Percentiles rank a stretch among this genome's conserved stretches.
Evolutionary conservation across 2,797 vertebrate genomes (phyloP).

Genomic region (Anguilla marmorata): DNA sequence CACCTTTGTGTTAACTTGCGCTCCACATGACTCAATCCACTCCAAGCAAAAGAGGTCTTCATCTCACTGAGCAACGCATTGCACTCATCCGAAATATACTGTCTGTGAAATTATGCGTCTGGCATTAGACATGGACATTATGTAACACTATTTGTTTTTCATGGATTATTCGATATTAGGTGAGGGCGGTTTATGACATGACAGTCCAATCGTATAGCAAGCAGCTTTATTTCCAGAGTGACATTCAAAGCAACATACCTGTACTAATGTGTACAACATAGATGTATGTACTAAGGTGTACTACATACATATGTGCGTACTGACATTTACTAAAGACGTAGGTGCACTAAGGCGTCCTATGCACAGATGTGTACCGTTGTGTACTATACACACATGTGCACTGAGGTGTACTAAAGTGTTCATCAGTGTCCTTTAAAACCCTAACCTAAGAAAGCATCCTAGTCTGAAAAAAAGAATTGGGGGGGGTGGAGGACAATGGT

Average conservation of each 20-base stretch:
- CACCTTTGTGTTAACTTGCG: not conserved
- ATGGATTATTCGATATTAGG: not conserved
- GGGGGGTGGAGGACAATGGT: too few species aligned
- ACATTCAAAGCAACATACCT: too few species aligned
- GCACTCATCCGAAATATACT: not conserved
- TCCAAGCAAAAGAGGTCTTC: not conserved
- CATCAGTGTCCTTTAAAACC: not conserved
- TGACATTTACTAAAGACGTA: too few species aligned
- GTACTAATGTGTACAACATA: too few species aligned
- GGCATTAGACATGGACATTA: not conserved
- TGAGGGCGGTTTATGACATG: not conserved
- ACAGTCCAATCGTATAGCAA: not conserved
- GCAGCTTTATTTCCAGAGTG: too few species aligned
- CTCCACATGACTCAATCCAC: not conserved
- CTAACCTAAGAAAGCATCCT: not conserved
- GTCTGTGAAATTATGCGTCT: not conserved
- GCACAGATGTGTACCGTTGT: not conserved
- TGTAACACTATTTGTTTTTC: not conserved
- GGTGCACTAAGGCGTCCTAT: too few species aligned
- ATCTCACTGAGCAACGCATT: not conserved
- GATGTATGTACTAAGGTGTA: too few species aligned
- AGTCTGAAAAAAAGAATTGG: not conserved
- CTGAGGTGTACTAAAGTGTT: not conserved
- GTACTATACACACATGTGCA: not conserved
- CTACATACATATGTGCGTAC: too few species aligned